Base-by-base conservation (phyloP, 2,113 vertebrate genomes). In the Pica pica region DNA sequence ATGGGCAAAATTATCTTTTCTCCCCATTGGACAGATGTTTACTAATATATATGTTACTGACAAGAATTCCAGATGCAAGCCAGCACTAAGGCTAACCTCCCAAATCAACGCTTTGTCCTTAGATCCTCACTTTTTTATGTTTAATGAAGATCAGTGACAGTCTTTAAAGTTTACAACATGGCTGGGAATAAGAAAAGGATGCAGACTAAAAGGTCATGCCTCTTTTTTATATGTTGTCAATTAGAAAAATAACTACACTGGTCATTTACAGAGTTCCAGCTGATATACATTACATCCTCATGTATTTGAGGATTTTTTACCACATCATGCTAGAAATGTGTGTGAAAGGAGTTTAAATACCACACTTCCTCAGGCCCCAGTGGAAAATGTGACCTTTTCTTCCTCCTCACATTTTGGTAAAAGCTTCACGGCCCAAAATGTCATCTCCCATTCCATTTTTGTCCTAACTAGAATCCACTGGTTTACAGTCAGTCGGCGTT, bases 101-200 rank as follows among this genome's bases (percentile, higher is more conserved):
- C 35, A 79, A 70, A 88, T 50, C 74, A 95, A 87, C 59, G 39
- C 11, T 87, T 49, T 90, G 83, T 46, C 86, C 31, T 68, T 75
- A 73, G 59, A 94, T 55, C 80, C 71, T 95, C 49, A 30, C 16
- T 50, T 80, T 59, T 44, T 77, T 41, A 50, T 2, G 3, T 64
- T 94, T 63, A 79, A 50, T 27, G 39, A 94, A 86, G 31, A 81
- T 22, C 55, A 81, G 5, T 24, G 47, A 61, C 49, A 42, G 33
- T 33, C 44, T 82, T 89, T 89, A 14, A 78, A 89, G 77, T 57
- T 80, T 85, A 93, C 87, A 96, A 90, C 49, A 67, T 57, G 78
- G 85, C 82, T 95, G 87, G 93, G 81, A 97, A 20, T 90, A 71
- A 85, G 64, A 82, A 37, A 89, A 60, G 93, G 56, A 82, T 64